Percentiles rank a stretch among this genome's conserved stretches.
Conservation (phyloP, 30 jellyfish, hydroid and myxozoan genomes). For the Aurelia sp. region DNA sequence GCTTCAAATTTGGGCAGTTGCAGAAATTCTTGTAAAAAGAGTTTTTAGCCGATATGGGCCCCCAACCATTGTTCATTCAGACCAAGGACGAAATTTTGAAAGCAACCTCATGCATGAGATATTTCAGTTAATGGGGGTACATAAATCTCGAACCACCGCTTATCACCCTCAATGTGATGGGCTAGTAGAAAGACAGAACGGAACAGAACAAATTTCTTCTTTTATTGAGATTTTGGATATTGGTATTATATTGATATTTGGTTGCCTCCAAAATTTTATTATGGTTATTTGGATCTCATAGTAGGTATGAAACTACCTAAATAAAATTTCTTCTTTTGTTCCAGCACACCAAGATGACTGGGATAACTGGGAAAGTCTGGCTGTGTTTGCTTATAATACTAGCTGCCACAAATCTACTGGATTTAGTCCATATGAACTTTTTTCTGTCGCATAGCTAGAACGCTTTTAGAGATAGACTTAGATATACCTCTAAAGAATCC, state of each 20-base stretch:
- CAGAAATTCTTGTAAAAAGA: constrained; percentile 44
- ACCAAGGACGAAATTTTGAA: constrained; percentile 56
- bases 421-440: constrained; percentile 60
- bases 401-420: constrained; percentile 55
- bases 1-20: constrained; percentile 51
- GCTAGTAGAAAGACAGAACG: constrained; percentile 34
- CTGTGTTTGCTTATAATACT: constrained; percentile 57
- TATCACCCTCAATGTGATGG: constrained; percentile 65
- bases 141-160: constrained; percentile 45
- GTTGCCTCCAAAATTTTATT: too few relatives aligned
- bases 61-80: constrained; percentile 66
- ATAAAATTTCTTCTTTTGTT: constrained; percentile 32
- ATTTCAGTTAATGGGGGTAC: constrained; percentile 48
- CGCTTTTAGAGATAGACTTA: constrained; percentile 52
- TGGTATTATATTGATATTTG: too few relatives aligned
- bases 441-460: constrained; percentile 58
- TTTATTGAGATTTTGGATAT: too few relatives aligned
- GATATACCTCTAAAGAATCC: constrained; percentile 50
- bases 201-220: too few relatives aligned
- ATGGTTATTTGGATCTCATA: too few relatives aligned
- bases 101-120: constrained; percentile 54
- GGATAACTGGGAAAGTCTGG: constrained; percentile 52
- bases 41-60: constrained; percentile 58
- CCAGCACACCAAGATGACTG: constrained; percentile 46
- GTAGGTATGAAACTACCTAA: too few relatives aligned